Evolutionary conservation across 2,888 invertebrate genomes (phyloP).

Genomic region (Oscheius myriophilus): DNA sequence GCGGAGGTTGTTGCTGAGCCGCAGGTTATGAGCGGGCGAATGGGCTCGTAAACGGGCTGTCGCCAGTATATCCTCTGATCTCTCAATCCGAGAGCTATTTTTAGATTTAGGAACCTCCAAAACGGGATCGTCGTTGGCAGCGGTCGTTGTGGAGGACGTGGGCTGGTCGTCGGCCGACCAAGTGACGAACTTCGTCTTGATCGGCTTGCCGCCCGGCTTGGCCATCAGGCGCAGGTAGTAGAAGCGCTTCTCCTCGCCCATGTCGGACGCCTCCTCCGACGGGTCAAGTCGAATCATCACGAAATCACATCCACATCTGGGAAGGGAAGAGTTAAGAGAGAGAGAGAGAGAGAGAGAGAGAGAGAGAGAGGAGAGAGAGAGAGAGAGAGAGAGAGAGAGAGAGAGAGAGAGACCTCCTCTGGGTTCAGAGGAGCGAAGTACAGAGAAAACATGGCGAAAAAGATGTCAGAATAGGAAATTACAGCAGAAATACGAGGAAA

Average conservation of each 20-base stretch:
- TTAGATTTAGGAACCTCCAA: constrained; percentile 70
- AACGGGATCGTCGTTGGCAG: constrained; percentile 75
- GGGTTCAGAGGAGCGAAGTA: background rate
- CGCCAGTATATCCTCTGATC: too few relatives aligned
- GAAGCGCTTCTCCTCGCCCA: constrained; percentile 66
- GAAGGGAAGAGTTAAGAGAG: constrained; percentile 13
- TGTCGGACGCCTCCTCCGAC: constrained; percentile 49
- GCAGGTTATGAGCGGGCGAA: too few relatives aligned
- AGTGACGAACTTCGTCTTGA: constrained; percentile 69
- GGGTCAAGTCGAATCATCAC: constrained; percentile 54
- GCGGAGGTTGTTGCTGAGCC: too few relatives aligned
- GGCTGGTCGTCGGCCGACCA: constrained; percentile 62
- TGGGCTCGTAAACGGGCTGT: too few relatives aligned
- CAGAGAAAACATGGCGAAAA: background rate
- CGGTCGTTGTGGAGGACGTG: constrained; percentile 4
- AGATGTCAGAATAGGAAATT: too few relatives aligned
- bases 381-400: constrained; percentile 1
- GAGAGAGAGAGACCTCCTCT: background rate
- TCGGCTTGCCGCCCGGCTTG: constrained; percentile 68
- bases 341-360: constrained; percentile 4
- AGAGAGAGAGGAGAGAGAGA: background rate
- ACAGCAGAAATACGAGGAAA: too few relatives aligned
- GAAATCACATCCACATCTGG: constrained; percentile 20
- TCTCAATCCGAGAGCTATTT: too few relatives aligned
- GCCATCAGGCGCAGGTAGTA: constrained; percentile 71